Evolutionary conservation across 1,140 invertebrate genomes (phyloP), one percentile per base, ranked within the genome.

Genomic region (Sycophila sp.): DNA sequence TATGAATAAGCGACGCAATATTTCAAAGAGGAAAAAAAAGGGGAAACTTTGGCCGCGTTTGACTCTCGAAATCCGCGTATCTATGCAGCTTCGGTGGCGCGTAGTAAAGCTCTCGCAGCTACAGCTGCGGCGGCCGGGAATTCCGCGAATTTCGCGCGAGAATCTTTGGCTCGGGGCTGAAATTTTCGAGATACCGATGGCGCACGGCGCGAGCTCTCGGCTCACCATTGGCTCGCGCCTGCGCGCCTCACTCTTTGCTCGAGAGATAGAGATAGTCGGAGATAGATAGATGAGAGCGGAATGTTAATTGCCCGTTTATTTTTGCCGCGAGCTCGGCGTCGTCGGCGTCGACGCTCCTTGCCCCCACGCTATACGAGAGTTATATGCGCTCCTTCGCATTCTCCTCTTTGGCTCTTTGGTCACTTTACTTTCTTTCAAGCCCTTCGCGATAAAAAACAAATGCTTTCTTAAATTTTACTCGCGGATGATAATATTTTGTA

Each of bases 261-360:
- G 28, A 6, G 4, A 40, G 49, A 56, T 66, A 66, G 34, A 66
- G 51, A 45, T 40, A 32, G 34, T 15, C 4, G 64, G 64, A 63
- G 45, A 49, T 4, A 45, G 45, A 66, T 63, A 59, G 64, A 76
- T 67, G 66, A 74, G 71, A 74, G 68, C 55, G 71, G 76, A 76
- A 76, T 77, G 74, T 77, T 76, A 76, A 76, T 77, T 77, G 74
- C 74, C 36, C 74, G 73, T 75, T 77, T 75, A 77, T 77, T 75
- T 77, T 77, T 74, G 73, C 73, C 66, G 40, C 69, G 68, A 53
- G 60, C 69, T 36, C 65, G 64, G n/a, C n/a, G n/a, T n/a, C n/a
- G n/a, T n/a, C n/a, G n/a, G n/a, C n/a, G n/a, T n/a, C n/a, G n/a
- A n/a, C n/a, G n/a, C n/a, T n/a, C n/a, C n/a, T n/a, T n/a, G n/a